Conservation (phyloP, 2,888 invertebrate species). For the Epirrhoe alternata region DNA sequence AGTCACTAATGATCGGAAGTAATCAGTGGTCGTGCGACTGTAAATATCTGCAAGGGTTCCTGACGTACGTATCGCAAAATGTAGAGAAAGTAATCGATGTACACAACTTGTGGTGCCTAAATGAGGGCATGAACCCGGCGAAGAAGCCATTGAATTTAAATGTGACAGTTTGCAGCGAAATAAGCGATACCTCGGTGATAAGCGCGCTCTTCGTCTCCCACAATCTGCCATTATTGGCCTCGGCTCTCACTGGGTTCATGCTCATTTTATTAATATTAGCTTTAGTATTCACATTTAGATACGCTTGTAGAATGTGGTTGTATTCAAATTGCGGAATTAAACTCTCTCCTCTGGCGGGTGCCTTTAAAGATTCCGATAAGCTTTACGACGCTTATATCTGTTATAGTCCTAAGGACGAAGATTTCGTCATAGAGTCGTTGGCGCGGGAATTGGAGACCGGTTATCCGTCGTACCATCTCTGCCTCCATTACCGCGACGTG, state of each 20-base stretch:
- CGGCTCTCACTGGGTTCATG: conserved; percentile 90
- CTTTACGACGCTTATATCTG: conserved; percentile 97
- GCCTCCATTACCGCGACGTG: conserved; percentile 94
- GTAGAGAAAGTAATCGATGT: conserved; percentile 91
- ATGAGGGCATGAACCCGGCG: conserved; percentile 87
- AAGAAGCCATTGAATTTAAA: conserved; percentile 92
- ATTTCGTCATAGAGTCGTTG: conserved; percentile 93
- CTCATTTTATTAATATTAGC: conserved; percentile 91
- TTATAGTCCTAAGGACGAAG: conserved; percentile 96
- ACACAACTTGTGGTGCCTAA: conserved; percentile 91
- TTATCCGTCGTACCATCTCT: conserved; percentile 91
- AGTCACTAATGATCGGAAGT: conserved; percentile 90
- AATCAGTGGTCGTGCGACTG: conserved; percentile 97
- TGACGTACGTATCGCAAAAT: conserved; percentile 92
- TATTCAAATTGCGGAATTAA: conserved; percentile 95
- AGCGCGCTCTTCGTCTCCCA: conserved; percentile 92
- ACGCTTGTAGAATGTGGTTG: conserved; percentile 94
- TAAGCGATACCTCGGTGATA: conserved; percentile 91
- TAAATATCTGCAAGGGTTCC: conserved; percentile 93
- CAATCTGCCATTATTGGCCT: conserved; percentile 92
- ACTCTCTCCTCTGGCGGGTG: conserved; percentile 89
- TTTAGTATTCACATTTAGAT: conserved; percentile 93
- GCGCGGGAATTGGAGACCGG: conserved; percentile 94
- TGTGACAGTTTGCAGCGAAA: conserved; percentile 93
- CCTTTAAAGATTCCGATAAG: conserved; percentile 92